These are phyloP conservation scores for Chaetophractus vellerosus DNA, from an alignment of 2,797 vertebrate species.

Conservation along the genomic window DNA sequence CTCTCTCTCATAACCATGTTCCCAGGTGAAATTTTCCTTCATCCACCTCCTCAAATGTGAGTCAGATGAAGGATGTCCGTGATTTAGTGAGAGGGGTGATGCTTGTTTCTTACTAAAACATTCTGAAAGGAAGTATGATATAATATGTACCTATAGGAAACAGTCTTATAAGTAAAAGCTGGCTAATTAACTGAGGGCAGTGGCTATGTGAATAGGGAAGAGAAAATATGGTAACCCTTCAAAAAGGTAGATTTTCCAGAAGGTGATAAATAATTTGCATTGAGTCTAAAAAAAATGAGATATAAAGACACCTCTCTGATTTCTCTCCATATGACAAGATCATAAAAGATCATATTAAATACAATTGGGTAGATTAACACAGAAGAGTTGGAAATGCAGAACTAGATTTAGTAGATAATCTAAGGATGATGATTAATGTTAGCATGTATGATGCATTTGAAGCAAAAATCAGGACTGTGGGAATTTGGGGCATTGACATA, in stretches of 20 bases:
- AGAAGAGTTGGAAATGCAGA: neutral
- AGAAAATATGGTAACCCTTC: neutral
- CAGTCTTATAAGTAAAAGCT: neutral
- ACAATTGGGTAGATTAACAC: neutral
- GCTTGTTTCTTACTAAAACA: neutral
- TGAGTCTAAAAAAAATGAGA: neutral
- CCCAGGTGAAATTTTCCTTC: neutral
- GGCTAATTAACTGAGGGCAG: neutral
- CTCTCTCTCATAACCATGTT: neutral
- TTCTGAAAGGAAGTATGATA: neutral
- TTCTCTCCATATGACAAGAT: neutral
- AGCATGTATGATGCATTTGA: neutral
- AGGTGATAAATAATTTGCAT: neutral
- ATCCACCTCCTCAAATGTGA: neutral
- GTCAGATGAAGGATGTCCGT: neutral
- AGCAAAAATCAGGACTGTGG: neutral
- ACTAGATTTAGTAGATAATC: neutral
- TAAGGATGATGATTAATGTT: neutral
- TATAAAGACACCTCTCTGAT: neutral
- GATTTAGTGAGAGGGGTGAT: neutral
- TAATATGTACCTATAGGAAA: neutral
- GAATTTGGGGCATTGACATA: neutral
- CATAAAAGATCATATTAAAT: neutral
- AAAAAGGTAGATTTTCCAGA: neutral
- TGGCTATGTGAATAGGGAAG: neutral